Conservation (phyloP, 2,888 invertebrate genomes). For the Eupelmus urozonus region DNA sequence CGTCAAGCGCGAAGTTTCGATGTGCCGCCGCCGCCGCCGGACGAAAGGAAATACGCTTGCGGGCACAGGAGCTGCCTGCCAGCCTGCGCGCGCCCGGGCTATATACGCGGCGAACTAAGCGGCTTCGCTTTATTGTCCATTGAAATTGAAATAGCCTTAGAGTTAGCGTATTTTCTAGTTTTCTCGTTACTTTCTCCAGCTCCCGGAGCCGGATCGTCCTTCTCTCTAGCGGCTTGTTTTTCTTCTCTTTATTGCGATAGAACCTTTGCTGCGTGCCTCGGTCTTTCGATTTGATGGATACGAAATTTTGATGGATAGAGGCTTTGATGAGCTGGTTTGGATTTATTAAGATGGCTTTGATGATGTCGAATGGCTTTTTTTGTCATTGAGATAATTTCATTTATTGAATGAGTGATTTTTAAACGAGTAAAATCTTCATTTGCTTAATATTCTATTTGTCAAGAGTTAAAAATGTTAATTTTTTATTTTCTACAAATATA, state of each 20-base stretch:
- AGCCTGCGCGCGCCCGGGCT: too few species aligned
- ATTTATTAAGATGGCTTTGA: too few species aligned
- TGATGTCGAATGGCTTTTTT: too few species aligned
- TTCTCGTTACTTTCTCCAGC: conserved; percentile 44
- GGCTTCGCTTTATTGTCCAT: conserved; percentile 57
- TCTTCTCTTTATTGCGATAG: conserved; percentile 13
- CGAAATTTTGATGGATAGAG: conserved; percentile 1
- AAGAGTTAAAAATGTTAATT: too few species aligned
- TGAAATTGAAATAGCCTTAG: conserved; percentile 57
- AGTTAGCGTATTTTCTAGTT: conserved; percentile 53
- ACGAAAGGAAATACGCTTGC: conserved; percentile 48
- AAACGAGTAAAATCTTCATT: too few species aligned
- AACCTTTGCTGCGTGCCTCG: not conserved
- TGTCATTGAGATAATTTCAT: too few species aligned
- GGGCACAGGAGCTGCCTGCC: not conserved
- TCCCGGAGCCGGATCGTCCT: not conserved
- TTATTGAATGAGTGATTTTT: too few species aligned
- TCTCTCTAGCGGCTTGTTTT: not conserved
- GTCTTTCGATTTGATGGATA: conserved; percentile 3
- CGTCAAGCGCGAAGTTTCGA: conserved; percentile 51
- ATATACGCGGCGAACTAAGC: conserved; percentile 48
- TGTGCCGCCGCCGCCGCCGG: conserved; percentile 23
- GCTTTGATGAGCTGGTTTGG: too few species aligned
- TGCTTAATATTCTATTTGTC: too few species aligned
- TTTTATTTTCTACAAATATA: too few species aligned